Base-by-base conservation (phyloP, 2,113 vertebrate species). In the Rhineura floridana region DNA sequence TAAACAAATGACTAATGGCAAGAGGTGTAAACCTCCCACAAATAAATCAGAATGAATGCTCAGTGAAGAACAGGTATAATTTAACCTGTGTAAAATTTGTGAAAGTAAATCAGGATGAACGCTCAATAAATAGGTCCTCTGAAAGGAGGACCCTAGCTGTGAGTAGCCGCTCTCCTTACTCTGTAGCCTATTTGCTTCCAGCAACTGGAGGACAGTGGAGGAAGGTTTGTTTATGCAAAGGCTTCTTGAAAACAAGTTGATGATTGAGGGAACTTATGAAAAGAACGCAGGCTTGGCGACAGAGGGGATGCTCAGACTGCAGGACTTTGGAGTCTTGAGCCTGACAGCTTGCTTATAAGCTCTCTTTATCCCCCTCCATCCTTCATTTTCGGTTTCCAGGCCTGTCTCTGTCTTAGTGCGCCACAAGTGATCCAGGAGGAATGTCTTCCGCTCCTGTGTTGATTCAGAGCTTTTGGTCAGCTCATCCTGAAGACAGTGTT, bases 301-400 rank as follows among this genome's bases (percentile, higher is more conserved):
- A 39, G 67, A 63, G 78, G 33, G 55, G 19, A 39, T 59, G 30
- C 55, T 11, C 62, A 55, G 72, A 17, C 83, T 75, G 25, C n/a
- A 44, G 36, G 36, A 9, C 33, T 5, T 72, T 21, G 69, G 25
- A 36, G 13, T 28, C 50, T 59, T 44, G 39, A 85, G 70, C 52
- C 83, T 76, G 83, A 76, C 50, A 76, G 70, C 70, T 62, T 85
- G 36, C 70, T 36, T 78, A 65, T 65, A 86, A 65, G 42, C 59
- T 46, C 23, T 69, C 42, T 62, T 76, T 55, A 84, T 65, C 73
- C 84, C 52, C 39, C 4, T 25, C 73, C 59, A 76, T 85, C 42
- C 39, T 65, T 85, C 52, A 85, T 63, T 77, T 77, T 46, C 13
- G 30, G 59, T 59, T 59, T 55, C 69, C 69, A 75, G 69, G 13